Evolutionary conservation across 1,140 invertebrate genomes (phyloP).

Genomic region (Metaphire vulgaris): DNA sequence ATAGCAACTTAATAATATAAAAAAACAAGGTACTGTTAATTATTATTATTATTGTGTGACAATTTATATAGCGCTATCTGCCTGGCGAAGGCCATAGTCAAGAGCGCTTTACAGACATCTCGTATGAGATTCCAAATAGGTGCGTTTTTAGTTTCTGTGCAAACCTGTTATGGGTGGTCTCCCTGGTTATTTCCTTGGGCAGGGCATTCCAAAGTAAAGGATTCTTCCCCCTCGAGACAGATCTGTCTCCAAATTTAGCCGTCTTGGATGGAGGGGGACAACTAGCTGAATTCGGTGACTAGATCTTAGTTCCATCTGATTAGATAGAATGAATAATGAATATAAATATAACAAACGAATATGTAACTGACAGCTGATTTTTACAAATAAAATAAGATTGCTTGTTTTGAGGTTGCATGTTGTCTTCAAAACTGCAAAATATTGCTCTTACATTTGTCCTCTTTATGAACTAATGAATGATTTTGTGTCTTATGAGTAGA

Average conservation of each 20-base stretch:
- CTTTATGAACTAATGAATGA: no score
- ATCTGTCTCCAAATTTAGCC: no score
- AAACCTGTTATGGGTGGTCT: not conserved
- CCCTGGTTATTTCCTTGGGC: not conserved
- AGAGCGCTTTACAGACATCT: not conserved
- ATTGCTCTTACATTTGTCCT: not conserved
- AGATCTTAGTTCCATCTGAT: no score
- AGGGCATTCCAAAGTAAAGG: no score
- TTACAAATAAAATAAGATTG: no score
- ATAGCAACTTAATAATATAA: not conserved
- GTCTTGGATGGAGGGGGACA: no score
- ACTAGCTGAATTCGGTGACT: no score
- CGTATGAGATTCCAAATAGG: not conserved
- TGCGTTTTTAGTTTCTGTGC: not conserved
- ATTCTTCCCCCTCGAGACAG: no score
- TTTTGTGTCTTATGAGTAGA: no score
- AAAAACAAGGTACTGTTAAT: no score
- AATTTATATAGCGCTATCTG: not conserved
- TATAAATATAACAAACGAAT: not conserved
- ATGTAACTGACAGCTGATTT: not conserved
- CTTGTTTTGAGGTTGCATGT: not conserved
- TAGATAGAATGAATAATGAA: not conserved
- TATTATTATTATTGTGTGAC: not conserved
- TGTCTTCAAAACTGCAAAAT: not conserved
- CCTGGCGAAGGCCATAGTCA: not conserved